Evolutionary conservation across 2,888 invertebrate genomes (phyloP).

Genomic region (Ennomos erosarius): DNA sequence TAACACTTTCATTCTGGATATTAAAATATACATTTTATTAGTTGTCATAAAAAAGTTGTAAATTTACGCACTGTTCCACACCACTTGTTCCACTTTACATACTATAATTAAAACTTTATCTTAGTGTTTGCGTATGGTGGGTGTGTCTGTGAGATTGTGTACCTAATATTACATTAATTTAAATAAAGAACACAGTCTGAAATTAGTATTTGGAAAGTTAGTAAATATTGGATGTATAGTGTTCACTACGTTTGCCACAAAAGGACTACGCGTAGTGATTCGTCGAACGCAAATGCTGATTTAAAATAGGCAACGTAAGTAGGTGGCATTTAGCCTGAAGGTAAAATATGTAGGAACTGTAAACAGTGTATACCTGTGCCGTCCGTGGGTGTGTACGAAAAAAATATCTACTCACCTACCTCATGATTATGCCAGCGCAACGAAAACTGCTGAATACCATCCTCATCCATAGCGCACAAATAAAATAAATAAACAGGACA

Average conservation of each 20-base stretch:
- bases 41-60: slow-evolving; percentile 11
- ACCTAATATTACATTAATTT: slow-evolving; percentile 12
- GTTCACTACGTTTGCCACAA: slow-evolving; percentile 18
- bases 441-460: slow-evolving; percentile 91
- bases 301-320: slow-evolving; percentile 35
- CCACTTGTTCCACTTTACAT: slow-evolving; percentile 6
- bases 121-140: slow-evolving; percentile 16
- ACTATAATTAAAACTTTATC: slow-evolving; percentile 22
- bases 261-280: slow-evolving; percentile 15
- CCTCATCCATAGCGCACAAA: slow-evolving; percentile 80
- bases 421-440: slow-evolving; percentile 94
- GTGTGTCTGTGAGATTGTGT: slow-evolving; percentile 18
- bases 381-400: slow-evolving; percentile 63
- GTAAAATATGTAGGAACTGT: slow-evolving; percentile 46
- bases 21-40: not conserved
- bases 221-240: slow-evolving; percentile 10
- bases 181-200: too few species aligned
- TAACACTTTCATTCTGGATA: slow-evolving; percentile 2
- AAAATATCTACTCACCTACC: slow-evolving; percentile 84
- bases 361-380: slow-evolving; percentile 53
- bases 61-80: slow-evolving; percentile 14
- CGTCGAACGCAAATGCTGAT: slow-evolving; percentile 20
- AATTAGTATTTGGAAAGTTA: too few species aligned
- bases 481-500: slow-evolving; percentile 51
- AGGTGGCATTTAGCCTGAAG: slow-evolving; percentile 41